Base-by-base conservation (phyloP, 1,140 invertebrate genomes). In the Macrostomum lignano region DNA sequence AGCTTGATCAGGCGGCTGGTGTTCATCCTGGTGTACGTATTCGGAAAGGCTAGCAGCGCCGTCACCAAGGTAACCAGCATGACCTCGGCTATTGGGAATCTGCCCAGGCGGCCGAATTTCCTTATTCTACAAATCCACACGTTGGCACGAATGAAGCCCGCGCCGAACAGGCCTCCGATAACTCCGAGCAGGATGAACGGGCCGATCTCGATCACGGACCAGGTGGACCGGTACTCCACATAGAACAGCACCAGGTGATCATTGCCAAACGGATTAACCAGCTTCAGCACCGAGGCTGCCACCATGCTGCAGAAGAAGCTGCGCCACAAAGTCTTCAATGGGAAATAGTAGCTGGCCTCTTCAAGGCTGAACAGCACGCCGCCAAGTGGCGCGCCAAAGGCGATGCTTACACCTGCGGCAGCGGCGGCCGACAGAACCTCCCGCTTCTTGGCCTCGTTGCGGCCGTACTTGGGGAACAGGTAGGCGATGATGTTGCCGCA, bases 311-410 rank as follows among this genome's bases (percentile, higher is more conserved):
- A 98, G 62, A 98, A 98, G 59, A 98, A 98, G 5, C 86, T 96
- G 22, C 91, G 64, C 88, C 88, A 98, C 30, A 98, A 57, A 0
- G 91, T 98, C 62, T 98, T 98, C 49, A 96, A 52, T 0, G 88
- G 91, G 50, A 98, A 98, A 52, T 98, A 98, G 52, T 98, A 98
- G 36, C 81, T 91, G 1, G 91, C 81, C 65, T 98, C 88, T 62
- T 98, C 91, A 40, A 98, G 68, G 58, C 82, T 93, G 42, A 60
- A 62, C 14, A 59, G 43, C 10, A 56, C 49, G 24, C 53, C 53
- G 30, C 51, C 54, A 44, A 96, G 94, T 1, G 91, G 91, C 6
- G 91, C 88, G 15, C 86, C 86, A 55, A 98, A 98, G 40, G 91
- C 91, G 1, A 96, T 88, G 6, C 84, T 91, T 1, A 98, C 88